Evolutionary conservation across 2,888 invertebrate species (phyloP), one percentile per base, ranked within the genome.

Genomic region (Ornithoptera priamus): DNA sequence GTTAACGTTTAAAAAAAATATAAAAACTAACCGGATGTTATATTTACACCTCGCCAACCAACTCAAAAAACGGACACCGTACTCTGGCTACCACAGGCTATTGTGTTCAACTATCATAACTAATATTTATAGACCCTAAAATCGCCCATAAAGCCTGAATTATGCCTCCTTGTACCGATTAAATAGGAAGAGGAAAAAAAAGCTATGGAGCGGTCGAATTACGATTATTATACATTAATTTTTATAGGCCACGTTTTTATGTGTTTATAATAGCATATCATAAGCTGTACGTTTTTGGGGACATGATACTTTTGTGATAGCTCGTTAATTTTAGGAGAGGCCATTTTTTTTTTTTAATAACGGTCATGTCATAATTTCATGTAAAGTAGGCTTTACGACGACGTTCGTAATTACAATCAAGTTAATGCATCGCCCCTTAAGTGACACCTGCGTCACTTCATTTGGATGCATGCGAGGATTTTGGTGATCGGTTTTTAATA

Each of bases 291-390:
- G 75, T 72, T 75, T 72, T 30, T 64, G 74, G 74, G 71, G 75
- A 78, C 77, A 77, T 64, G 71, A 74, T 74, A 75, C 75, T 74
- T 77, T 73, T 74, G 74, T 74, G 70, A 76, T 76, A 78, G 74
- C 72, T 75, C 74, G 75, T 78, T 78, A 78, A 78, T 76, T 77
- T 72, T 66, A 65, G 66, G 69, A 66, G 53, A 66, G 60, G 67
- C 62, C 65, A 53, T 73, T 70, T 58, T 72, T 60, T 72, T 73
- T 74, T 75, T 39, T 39, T 39, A 39, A 73, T 67, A 70, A 71
- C 72, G 59, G 58, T 62, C 62, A 63, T 39, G 39, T 70, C 64
- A 65, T 72, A 75, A 73, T 72, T 73, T 65, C n/a, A 67, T 58
- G 68, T 68, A 67, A 62, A 62, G 42, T 67, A 53, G 24, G 65